A percentile compares a stretch with the other conserved stretches of the same genome.
Evolutionary conservation across 2,888 invertebrate species (phyloP).

Genomic region (Drosophila monieri): DNA sequence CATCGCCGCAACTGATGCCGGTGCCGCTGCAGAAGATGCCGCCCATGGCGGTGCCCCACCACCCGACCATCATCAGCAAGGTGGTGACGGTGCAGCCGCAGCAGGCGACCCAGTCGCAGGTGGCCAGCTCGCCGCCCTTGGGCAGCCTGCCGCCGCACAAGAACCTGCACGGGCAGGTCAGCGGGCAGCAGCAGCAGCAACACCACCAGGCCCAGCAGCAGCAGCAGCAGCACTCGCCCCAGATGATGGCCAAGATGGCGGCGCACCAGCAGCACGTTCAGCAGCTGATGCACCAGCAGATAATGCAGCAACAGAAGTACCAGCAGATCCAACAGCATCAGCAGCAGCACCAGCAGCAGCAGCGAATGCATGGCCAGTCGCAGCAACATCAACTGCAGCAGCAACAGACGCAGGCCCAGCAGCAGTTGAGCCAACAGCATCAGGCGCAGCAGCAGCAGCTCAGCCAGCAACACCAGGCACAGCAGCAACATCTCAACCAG

Average conservation of each 20-base stretch:
- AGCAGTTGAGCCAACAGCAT: slow-evolving; percentile 48
- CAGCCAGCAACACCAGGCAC: slow-evolving; percentile 42
- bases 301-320: slow-evolving; percentile 50
- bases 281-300: slow-evolving; percentile 67
- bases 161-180: slow-evolving; percentile 57
- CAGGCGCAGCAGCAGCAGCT: slow-evolving; percentile 44
- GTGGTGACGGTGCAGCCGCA: slow-evolving; percentile 81
- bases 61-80: slow-evolving; percentile 81
- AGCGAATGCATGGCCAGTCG: slow-evolving; percentile 54
- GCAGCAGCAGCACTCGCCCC: slow-evolving; percentile 66
- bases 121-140: slow-evolving; percentile 58
- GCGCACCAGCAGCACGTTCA: slow-evolving; percentile 80
- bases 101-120: slow-evolving; percentile 76
- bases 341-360: slow-evolving; percentile 66
- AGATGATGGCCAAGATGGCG: slow-evolving; percentile 76
- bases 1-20: slow-evolving; percentile 66
- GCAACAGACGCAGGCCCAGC: slow-evolving; percentile 54
- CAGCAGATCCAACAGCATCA: slow-evolving; percentile 63
- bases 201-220: slow-evolving; percentile 51
- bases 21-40: slow-evolving; percentile 78
- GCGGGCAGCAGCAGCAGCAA: slow-evolving; percentile 55
- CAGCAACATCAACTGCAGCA: slow-evolving; percentile 57
- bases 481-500: slow-evolving; percentile 45
- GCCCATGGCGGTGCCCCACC: slow-evolving; percentile 70
- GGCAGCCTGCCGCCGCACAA: slow-evolving; percentile 66